Evolutionary conservation across 2,888 invertebrate species (phyloP), one percentile per base, ranked within the genome.

Genomic region (Apodemia hepburni): DNA sequence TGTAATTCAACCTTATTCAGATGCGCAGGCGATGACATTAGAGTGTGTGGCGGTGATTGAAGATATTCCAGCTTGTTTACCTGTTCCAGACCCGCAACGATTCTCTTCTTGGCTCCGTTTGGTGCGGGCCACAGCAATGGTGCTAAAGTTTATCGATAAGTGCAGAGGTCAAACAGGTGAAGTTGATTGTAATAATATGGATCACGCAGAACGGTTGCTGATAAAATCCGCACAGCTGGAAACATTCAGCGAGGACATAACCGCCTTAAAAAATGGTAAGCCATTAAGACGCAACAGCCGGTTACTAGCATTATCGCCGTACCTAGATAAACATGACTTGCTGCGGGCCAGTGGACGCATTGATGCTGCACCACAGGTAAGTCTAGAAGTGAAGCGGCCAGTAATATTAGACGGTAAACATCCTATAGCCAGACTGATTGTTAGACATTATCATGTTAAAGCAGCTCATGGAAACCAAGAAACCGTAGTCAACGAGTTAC

Each of bases 61-160:
- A 12, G 12, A 38, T 12, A 38, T 38, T 12, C 12, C 38, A 38
- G 12, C 12, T 12, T 3, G 38, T 4, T 12, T 38, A 38, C 38
- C 38, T 38, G 38, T 38, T 38, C 49, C 49, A 12, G 49, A 49
- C 12, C 49, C 49, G 12, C 8, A 3, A 49, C 17, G 49, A n/a
- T 49, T 49, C 8, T 49, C 49, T 49, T 49, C 49, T 49, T 49
- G 49, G 49, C 49, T 49, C 12, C 49, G 49, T 5, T 49, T 49
- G 15, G 9, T 8, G 12, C 49, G 49, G 7, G 49, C 49, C 3
- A 49, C 17, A 8, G 49, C 49, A 17, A 17, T 17, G 17, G 49
- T 49, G 9, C 7, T 49, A 18, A 49, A 49, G 12, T 49, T 49
- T 49, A 18, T 17, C 12, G 49, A 49, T 18, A 49, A 49, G 12